Evolutionary conservation across 35 echinoderm and acorn worm genomes (phyloP).

Genomic region (Hemicentrotus pulcherrimus): DNA sequence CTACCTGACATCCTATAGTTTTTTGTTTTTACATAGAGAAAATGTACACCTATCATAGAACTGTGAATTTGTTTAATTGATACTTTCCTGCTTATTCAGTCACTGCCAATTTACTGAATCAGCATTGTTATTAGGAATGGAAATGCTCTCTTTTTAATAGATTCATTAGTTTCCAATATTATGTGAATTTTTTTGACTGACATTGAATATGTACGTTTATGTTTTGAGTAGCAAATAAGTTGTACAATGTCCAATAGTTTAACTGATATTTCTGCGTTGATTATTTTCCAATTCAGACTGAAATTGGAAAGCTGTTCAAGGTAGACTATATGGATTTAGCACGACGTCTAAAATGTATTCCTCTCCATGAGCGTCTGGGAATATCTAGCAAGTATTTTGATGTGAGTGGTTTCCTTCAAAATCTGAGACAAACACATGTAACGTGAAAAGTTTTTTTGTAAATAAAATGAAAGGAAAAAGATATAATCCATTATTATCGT

Average conservation of each 20-base stretch:
- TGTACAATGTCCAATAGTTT: too few species aligned
- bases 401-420: not conserved
- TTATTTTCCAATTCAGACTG: not conserved
- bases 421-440: too few species aligned
- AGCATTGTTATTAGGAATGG: not conserved
- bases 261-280: not conserved
- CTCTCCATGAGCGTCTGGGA: constrained; percentile 7
- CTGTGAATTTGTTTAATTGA: too few species aligned
- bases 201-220: not conserved
- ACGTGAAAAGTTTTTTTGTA: too few species aligned
- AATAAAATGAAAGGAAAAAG: too few species aligned
- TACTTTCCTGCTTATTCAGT: too few species aligned
- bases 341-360: not conserved
- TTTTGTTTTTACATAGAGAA: too few species aligned
- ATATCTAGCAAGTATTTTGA: constrained; percentile 23
- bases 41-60: too few species aligned
- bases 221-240: not conserved
- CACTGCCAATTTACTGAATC: not conserved
- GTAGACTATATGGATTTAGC: not conserved
- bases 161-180: not conserved
- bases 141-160: not conserved
- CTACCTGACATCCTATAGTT: too few species aligned
- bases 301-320: constrained; percentile 7
- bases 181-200: not conserved
- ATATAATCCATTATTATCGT: too few species aligned